A percentile compares a stretch with the other conserved stretches of the same genome.
Conservation (phyloP, 2,888 invertebrate genomes). For the Ectemnius cavifrons region DNA sequence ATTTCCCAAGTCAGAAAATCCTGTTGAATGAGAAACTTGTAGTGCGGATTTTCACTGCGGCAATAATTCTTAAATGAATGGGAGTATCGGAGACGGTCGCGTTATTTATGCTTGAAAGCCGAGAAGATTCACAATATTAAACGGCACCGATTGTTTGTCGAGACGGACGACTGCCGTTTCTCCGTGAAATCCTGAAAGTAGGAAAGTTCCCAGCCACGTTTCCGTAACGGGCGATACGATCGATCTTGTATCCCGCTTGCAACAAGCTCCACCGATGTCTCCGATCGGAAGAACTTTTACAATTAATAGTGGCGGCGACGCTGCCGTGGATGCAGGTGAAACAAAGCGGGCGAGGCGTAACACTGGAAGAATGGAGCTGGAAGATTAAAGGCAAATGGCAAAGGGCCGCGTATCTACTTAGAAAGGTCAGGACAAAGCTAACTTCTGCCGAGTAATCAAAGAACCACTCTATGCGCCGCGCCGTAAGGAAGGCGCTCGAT, state of each 20-base stretch:
- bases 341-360: constrained; percentile 21
- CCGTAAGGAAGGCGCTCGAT: constrained; percentile 30
- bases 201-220: constrained; percentile 10
- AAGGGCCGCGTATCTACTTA: constrained; percentile 35
- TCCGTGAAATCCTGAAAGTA: constrained; percentile 8
- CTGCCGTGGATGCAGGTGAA: constrained; percentile 33
- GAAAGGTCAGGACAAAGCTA: constrained; percentile 48
- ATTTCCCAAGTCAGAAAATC: too few species aligned
- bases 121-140: too few species aligned
- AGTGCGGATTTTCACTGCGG: too few species aligned
- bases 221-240: constrained; percentile 28
- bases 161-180: too few species aligned
- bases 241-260: constrained; percentile 37
- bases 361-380: constrained; percentile 25
- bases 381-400: constrained; percentile 9
- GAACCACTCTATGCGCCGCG: constrained; percentile 48
- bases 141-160: too few species aligned
- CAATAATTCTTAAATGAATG: too few species aligned
- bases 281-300: constrained; percentile 50
- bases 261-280: constrained; percentile 37
- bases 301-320: constrained; percentile 44
- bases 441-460: constrained; percentile 54
- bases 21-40: too few species aligned
- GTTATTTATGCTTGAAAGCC: too few species aligned
- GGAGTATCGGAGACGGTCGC: too few species aligned